Evolutionary conservation across 2,888 invertebrate species (phyloP).

Genomic region (Polylopha cassiicola): DNA sequence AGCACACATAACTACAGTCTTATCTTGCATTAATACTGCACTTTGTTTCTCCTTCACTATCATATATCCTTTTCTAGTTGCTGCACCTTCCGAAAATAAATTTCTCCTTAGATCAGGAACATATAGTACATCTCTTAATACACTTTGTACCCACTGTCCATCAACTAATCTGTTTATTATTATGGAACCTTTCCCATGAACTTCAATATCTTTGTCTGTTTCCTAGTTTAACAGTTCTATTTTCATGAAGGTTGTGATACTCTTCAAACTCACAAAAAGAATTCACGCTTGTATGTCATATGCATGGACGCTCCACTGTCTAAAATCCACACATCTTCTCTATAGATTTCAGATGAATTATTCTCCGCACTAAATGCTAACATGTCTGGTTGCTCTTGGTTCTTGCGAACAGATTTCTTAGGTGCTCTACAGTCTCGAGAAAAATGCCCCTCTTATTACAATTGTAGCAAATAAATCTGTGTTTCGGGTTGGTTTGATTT

Average conservation of each 20-base stretch:
- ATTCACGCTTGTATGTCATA: constrained; percentile 28
- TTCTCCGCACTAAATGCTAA: constrained; percentile 28
- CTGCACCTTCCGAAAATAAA: constrained; percentile 39
- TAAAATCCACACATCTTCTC: constrained; percentile 26
- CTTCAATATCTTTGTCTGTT: constrained; percentile 28
- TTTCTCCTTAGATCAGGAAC: constrained; percentile 38
- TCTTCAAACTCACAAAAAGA: constrained; percentile 24
- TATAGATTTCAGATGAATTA: constrained; percentile 3
- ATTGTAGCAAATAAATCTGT: constrained; percentile 31
- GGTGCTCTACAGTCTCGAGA: constrained; percentile 28
- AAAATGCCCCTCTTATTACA: constrained; percentile 31
- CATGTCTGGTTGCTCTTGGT: constrained; percentile 22
- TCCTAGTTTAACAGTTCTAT: constrained; percentile 27
- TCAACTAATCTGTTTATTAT: constrained; percentile 29
- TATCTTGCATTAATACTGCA: constrained; percentile 21
- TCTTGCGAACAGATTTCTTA: too few relatives aligned
- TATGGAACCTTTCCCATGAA: constrained; percentile 28
- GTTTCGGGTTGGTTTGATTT: constrained; percentile 12
- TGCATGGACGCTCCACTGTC: constrained; percentile 33
- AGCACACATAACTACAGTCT: constrained; percentile 20
- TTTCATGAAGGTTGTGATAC: too few relatives aligned
- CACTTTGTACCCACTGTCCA: constrained; percentile 27
- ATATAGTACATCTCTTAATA: constrained; percentile 30
- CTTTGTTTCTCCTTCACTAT: constrained; percentile 28
- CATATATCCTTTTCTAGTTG: constrained; percentile 30